These are phyloP conservation scores for Hydrolagus colliei DNA, from an alignment of 2,797 vertebrate species.

Conservation along the genomic window DNA sequence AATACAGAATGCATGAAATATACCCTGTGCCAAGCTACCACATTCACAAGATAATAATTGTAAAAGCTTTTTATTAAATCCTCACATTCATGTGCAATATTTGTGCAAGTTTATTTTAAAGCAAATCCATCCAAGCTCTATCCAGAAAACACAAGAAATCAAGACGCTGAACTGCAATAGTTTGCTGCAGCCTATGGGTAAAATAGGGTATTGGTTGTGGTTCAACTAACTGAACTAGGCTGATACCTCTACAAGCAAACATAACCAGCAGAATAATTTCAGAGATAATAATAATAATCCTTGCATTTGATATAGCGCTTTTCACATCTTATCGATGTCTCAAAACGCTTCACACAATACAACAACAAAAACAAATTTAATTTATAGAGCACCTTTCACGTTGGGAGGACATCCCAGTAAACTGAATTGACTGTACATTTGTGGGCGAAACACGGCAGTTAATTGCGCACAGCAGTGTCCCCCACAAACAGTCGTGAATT, in stretches of 20 bases:
- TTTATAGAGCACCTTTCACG: no score
- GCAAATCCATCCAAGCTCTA: neutral
- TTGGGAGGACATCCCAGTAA: no score
- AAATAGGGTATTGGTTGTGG: neutral
- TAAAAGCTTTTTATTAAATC: neutral
- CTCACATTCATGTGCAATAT: neutral
- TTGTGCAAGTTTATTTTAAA: neutral
- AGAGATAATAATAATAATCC: no score
- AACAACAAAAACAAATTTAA: no score
- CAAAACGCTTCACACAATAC: no score
- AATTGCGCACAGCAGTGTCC: no score
- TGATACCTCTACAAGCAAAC: neutral
- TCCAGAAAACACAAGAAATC: neutral
- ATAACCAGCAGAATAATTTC: neutral
- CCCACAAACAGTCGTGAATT: no score
- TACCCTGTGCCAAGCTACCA: neutral
- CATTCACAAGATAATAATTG: neutral
- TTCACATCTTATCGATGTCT: no score
- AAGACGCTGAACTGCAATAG: neutral
- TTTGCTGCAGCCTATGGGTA: constrained; percentile 12
- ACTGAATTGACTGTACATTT: no score
- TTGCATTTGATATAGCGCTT: no score
- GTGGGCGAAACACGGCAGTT: no score
- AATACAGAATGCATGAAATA: no score
- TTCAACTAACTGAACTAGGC: neutral